phyloP scores from a whole-genome alignment of 1,140 invertebrate species.

The Chionoecetes opilio region DNA sequence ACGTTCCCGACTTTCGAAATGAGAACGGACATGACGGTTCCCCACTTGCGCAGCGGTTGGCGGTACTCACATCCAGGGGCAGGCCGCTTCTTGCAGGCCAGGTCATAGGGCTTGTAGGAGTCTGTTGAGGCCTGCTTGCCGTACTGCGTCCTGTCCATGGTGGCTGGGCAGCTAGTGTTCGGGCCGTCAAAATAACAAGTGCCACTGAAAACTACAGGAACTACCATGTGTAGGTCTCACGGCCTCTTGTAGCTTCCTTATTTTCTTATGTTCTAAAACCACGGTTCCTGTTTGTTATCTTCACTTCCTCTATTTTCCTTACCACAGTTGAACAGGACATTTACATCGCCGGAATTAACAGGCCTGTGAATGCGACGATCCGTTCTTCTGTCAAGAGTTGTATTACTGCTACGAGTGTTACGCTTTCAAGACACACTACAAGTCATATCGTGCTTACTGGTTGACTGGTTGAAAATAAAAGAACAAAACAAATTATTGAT shows the following conservation, averaged over 20 bases:
- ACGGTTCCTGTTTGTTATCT: neutral
- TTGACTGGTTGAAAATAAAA: too few species aligned
- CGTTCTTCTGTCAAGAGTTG: too few species aligned
- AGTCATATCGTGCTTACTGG: too few species aligned
- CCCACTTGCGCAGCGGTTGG: neutral
- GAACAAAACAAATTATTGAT: too few species aligned
- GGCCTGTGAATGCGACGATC: neutral
- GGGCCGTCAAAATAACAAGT: neutral
- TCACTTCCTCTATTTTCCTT: neutral
- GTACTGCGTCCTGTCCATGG: constrained; percentile 80
- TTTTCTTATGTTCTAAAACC: too few species aligned
- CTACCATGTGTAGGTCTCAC: too few species aligned
- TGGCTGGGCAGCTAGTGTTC: neutral
- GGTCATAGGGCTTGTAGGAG: constrained; percentile 78
- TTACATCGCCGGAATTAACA: too few species aligned
- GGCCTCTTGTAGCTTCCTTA: too few species aligned
- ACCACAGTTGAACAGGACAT: neutral
- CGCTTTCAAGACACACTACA: too few species aligned
- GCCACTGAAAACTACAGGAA: neutral
- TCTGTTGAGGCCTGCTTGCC: constrained; percentile 70
- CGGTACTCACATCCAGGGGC: constrained; percentile 80
- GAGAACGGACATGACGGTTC: neutral
- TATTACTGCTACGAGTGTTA: too few species aligned
- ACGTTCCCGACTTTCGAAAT: neutral
- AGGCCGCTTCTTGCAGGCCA: constrained; percentile 77